Evolutionary conservation across 2,113 vertebrate genomes (phyloP).

Genomic region (Misgurnus anguillicaudatus): DNA sequence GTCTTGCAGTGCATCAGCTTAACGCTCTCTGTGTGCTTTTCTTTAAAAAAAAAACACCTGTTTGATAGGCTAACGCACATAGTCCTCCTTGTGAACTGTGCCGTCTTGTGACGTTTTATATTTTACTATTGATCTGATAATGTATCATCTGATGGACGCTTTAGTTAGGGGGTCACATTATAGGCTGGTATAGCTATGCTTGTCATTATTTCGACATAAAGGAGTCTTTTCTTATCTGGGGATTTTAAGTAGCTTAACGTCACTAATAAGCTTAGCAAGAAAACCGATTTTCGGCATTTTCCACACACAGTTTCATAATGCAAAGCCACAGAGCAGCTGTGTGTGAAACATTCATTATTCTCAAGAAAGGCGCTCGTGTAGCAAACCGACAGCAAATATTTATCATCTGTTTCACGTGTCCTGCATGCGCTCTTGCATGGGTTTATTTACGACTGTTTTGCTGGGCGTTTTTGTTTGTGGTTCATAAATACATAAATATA

Average conservation of each 20-base stretch:
- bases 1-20: too few relatives aligned
- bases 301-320: not conserved
- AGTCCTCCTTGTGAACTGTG: too few relatives aligned
- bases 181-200: too few relatives aligned
- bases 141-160: not conserved
- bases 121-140: not conserved
- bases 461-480: not conserved
- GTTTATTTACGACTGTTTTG: too few relatives aligned
- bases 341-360: slow-evolving; percentile 2
- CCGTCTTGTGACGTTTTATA: not conserved
- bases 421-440: too few relatives aligned
- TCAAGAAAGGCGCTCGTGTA: not conserved
- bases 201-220: too few relatives aligned
- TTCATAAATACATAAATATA: too few relatives aligned
- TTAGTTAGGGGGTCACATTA: too few relatives aligned
- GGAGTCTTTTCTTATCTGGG: not conserved
- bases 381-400: not conserved
- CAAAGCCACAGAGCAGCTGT: not conserved
- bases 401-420: not conserved
- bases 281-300: not conserved
- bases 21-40: not conserved
- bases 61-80: not conserved
- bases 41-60: slow-evolving; percentile 6
- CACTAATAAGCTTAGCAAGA: slow-evolving; percentile 21
- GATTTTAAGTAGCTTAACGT: not conserved